phyloP scores from a whole-genome alignment of 2,113 vertebrate species.

The Channa argus region DNA sequence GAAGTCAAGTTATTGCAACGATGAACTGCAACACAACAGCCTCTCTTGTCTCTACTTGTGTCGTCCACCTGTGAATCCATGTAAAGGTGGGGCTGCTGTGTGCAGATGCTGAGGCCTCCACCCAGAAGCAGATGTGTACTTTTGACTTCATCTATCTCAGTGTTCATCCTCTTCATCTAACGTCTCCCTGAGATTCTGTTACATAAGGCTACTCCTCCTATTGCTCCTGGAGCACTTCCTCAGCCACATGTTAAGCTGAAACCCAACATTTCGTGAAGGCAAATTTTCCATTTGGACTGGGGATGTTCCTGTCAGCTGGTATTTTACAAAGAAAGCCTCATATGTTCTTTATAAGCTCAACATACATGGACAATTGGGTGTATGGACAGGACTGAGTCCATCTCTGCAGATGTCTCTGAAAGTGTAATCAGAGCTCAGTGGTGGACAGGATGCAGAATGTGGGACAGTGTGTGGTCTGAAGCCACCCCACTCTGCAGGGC shows the following conservation, averaged over 20 bases:
- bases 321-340: conserved; percentile 2
- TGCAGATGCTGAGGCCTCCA: conserved; percentile 41
- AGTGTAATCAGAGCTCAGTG: neutral
- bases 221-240: neutral
- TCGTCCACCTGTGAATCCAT: neutral
- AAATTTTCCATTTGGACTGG: no score
- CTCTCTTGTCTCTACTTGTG: no score
- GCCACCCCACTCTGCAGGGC: no score
- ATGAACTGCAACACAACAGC: no score
- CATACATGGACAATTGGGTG: neutral
- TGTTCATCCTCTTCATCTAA: conserved; percentile 5
- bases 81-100: no score
- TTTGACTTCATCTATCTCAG: conserved; percentile 8
- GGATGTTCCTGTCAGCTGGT: neutral
- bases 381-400: neutral
- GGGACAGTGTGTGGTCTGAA: conserved; percentile 3
- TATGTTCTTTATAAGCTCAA: neutral
- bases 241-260: neutral
- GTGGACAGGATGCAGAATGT: conserved; percentile 1
- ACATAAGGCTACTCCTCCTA: neutral
- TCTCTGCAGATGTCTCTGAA: neutral
- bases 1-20: no score
- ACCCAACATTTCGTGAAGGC: neutral
- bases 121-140: conserved; percentile 40
- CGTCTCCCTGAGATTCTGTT: conserved; percentile 35